Conservation (phyloP, 1,140 invertebrate genomes). For the Atta texana region DNA sequence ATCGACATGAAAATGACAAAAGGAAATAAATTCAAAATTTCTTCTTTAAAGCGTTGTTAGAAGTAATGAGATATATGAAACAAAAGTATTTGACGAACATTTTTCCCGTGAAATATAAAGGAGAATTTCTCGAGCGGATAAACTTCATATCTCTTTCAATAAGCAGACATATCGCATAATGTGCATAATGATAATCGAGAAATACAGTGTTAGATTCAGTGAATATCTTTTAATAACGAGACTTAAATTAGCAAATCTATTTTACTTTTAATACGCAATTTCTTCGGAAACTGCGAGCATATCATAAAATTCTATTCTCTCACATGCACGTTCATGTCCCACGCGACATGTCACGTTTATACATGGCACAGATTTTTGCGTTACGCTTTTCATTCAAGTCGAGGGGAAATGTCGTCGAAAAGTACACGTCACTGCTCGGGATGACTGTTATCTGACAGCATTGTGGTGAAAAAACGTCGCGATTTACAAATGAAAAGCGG, state of each 20-base stretch:
- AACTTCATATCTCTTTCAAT: conserved; percentile 2
- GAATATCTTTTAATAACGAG: conserved; percentile 11
- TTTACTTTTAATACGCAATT: background rate
- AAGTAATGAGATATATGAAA: background rate
- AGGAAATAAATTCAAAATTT: conserved; percentile 6
- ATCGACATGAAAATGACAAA: background rate
- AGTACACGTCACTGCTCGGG: background rate
- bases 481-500: conserved; percentile 30
- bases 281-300: background rate
- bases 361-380: conserved; percentile 2
- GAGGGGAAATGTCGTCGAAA: background rate
- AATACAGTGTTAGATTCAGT: background rate
- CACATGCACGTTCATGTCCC: background rate
- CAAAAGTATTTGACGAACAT: background rate
- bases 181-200: background rate
- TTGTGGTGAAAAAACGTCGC: conserved; percentile 11
- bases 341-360: conserved; percentile 17
- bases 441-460: background rate
- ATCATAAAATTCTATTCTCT: conserved; percentile 20
- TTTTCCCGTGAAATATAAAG: background rate
- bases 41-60: background rate
- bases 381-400: conserved; percentile 17
- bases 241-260: conserved; percentile 3
- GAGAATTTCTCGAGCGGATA: background rate
- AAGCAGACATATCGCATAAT: background rate